phyloP scores from a whole-genome alignment of 2,797 vertebrate species.

The Babyrousa celebensis region DNA sequence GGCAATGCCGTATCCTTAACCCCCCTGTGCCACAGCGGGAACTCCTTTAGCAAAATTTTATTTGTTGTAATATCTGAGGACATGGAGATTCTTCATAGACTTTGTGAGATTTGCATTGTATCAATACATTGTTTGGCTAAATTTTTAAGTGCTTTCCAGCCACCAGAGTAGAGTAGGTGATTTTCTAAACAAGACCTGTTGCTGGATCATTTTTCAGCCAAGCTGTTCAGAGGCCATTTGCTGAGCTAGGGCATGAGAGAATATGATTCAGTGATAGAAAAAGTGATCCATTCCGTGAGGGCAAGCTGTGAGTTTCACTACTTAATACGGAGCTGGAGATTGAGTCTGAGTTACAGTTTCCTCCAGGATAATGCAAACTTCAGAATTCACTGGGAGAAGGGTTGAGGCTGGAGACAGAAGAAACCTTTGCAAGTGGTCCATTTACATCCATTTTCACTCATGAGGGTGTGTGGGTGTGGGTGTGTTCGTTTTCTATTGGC shows the following conservation, averaged over 20 bases:
- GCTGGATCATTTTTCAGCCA: neutral
- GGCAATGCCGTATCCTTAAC: too few relatives aligned
- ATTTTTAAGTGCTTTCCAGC: neutral
- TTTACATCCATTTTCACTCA: neutral
- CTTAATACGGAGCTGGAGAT: neutral
- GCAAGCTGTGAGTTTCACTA: neutral
- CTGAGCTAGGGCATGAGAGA: conserved; percentile 10
- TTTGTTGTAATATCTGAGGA: neutral
- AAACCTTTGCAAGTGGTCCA: neutral
- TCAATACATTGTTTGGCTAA: conserved; percentile 10
- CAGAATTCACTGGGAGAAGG: neutral
- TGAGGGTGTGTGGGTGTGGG: neutral
- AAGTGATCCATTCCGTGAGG: neutral
- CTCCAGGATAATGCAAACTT: neutral
- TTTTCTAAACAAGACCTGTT: conserved; percentile 25
- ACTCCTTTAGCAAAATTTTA: neutral
- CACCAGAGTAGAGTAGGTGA: conserved; percentile 19
- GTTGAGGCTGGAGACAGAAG: neutral
- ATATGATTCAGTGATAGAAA: conserved; percentile 16
- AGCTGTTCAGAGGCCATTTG: neutral
- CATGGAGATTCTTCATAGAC: neutral
- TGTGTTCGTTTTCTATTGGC: neutral
- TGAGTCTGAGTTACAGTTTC: conserved; percentile 39
- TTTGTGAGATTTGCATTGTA: conserved; percentile 4
- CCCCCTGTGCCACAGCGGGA: too few relatives aligned